A percentile compares a stretch with the other conserved stretches of the same genome.
Evolutionary conservation across 1,140 invertebrate genomes (phyloP).

Genomic region (Pteromalus puparum): DNA sequence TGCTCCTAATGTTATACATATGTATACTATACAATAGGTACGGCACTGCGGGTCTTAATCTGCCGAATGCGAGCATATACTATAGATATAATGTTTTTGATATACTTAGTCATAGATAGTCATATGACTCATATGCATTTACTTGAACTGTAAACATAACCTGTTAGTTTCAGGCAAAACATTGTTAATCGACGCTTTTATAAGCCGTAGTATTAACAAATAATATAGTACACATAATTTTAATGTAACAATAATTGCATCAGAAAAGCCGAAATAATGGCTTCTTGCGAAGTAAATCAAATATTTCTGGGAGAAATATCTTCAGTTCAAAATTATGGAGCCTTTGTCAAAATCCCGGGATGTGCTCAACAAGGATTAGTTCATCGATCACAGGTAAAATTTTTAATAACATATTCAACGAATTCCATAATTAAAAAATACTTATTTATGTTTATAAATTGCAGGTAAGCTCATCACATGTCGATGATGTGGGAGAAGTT

Average conservation of each 20-base stretch:
- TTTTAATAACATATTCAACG: constrained; percentile 1
- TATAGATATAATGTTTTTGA: no score
- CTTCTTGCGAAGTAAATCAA: constrained; percentile 64
- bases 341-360: constrained; percentile 73
- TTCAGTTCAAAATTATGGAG: constrained; percentile 73
- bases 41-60: constrained; percentile 4
- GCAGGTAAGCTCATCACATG: constrained; percentile 65
- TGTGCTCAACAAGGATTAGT: constrained; percentile 69
- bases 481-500: constrained; percentile 71
- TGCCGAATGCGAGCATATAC: no score
- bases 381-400: constrained; percentile 67
- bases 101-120: no score
- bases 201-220: no score
- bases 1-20: no score
- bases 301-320: constrained; percentile 70
- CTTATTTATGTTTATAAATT: constrained; percentile 13
- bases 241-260: neutral
- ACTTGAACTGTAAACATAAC: neutral
- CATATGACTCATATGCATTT: no score
- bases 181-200: no score
- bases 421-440: neutral
- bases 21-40: no score
- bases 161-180: neutral
- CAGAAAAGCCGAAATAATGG: constrained; percentile 54
- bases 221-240: neutral